Evolutionary conservation across 1,140 invertebrate species (phyloP), one percentile per base, ranked within the genome.

Genomic region (Tetragnatha versicolor): DNA sequence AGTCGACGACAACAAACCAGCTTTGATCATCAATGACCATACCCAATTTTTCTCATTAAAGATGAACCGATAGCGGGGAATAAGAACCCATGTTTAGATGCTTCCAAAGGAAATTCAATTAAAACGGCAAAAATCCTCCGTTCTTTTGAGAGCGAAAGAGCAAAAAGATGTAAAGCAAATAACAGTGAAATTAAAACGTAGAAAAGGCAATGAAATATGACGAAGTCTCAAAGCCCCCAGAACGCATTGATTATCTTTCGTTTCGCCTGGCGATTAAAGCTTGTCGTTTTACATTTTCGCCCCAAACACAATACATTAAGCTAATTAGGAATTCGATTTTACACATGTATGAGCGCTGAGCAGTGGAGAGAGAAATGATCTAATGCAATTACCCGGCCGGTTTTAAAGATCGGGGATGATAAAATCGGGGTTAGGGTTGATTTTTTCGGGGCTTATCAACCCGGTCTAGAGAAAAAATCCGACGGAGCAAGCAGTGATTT

Each of bases 311-410:
- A 72, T 58, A 58, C 69, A 72, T 72, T 72, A 72, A 58, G 51
- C 69, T 72, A 72, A 72, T 72, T 72, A 72, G 69, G 45, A 58
- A 72, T 72, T 72, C 69, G 53, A 72, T 72, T 72, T 72, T 58
- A 60, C 69, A 39, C 51, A 45, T 29, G 35, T 49, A 39, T 49
- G 10, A 17, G 25, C 33, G 49, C 27, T 27, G 31, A 27, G 47
- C n/a, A n/a, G n/a, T n/a, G 49, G 35, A 42, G 33, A 37, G 58
- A 58, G 51, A 72, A 72, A 58, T 58, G 31, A 58, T 72, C 22
- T 58, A 72, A 72, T 72, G 22, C 35, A 72, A 72, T 72, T 45
- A 69, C 47, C 53, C 27, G 47, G 27, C 20, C 9, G 53, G 27
- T 69, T 69, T 69, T 29, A n/a, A 17, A 53, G 66, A 53, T 69